A percentile compares a stretch with the other conserved stretches of the same genome.
Evolutionary conservation across 2,888 invertebrate genomes (phyloP).

Genomic region (Mamestra brassicae): DNA sequence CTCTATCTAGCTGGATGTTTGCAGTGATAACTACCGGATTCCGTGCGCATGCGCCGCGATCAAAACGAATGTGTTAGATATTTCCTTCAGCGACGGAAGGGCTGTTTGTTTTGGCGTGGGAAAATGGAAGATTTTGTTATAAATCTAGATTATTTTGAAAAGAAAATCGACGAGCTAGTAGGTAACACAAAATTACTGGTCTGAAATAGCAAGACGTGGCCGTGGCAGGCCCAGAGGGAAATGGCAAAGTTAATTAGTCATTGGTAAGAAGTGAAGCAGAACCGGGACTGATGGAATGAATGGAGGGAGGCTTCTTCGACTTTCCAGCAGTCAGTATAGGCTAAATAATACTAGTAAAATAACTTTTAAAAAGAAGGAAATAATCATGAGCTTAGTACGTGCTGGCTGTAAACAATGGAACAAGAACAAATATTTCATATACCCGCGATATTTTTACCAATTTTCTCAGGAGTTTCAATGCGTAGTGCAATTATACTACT

Average conservation of each 20-base stretch:
- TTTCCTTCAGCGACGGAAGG: conserved; percentile 56
- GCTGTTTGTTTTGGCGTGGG: conserved; percentile 53
- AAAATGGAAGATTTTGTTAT: conserved; percentile 18
- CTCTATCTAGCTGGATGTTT: conserved; percentile 74
- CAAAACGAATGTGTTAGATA: conserved; percentile 42
- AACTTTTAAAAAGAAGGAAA: neutral
- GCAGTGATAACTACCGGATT: conserved; percentile 86
- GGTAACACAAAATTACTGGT: neutral
- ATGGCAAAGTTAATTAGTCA: too few species aligned
- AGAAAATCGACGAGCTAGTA: neutral
- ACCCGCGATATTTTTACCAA: neutral
- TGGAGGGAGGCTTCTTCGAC: too few species aligned
- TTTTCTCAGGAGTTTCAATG: conserved; percentile 1
- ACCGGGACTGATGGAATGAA: too few species aligned
- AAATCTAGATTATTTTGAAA: neutral
- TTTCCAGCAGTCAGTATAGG: too few species aligned
- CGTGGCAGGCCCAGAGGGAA: too few species aligned
- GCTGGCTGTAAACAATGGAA: conserved; percentile 11
- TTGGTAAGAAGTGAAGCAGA: too few species aligned
- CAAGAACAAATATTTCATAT: conserved; percentile 6
- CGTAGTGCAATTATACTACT: neutral
- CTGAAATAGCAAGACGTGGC: neutral
- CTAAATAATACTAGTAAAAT: too few species aligned
- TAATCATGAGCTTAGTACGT: conserved; percentile 8
- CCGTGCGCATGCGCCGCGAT: conserved; percentile 75